Evolutionary conservation across 37 sponge, comb jelly and placozoan species (phyloP).

Genomic region (Halichondria panicea): DNA sequence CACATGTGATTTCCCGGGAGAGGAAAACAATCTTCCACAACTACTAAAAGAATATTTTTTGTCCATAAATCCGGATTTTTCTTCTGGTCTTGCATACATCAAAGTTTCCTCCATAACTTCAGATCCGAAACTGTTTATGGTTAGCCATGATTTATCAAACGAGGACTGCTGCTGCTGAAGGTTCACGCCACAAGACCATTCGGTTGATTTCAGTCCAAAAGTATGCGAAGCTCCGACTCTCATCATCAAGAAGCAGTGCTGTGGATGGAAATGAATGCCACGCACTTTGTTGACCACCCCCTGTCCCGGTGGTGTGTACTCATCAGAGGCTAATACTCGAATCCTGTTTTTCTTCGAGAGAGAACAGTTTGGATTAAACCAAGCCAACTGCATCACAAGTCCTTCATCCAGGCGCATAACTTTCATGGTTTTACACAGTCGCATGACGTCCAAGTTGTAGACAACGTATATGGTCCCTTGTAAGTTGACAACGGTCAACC

Average conservation of each 20-base stretch:
- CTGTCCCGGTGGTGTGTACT: background rate
- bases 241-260: background rate
- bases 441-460: conserved; percentile 15
- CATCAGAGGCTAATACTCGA: conserved; percentile 1
- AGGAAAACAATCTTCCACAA: conserved; percentile 42
- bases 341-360: conserved; percentile 8
- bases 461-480: conserved; percentile 16
- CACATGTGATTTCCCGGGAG: conserved; percentile 15
- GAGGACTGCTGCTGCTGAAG: conserved; percentile 4
- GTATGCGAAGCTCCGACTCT: background rate
- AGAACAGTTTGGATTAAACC: conserved; percentile 18
- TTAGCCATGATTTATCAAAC: no score
- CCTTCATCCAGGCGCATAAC: conserved; percentile 10
- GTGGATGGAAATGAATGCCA: background rate
- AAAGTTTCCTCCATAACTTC: conserved; percentile 20
- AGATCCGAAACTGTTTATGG: conserved; percentile 28
- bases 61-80: conserved; percentile 15
- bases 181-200: conserved; percentile 22
- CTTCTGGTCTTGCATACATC: conserved; percentile 20
- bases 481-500: background rate
- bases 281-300: background rate
- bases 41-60: conserved; percentile 15
- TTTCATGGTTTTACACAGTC: background rate
- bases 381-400: conserved; percentile 15
- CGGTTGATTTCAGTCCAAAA: conserved; percentile 17